These are phyloP conservation scores for Hyperoodon ampullatus DNA, from an alignment of 2,113 vertebrate species.

Conservation along the genomic window DNA sequence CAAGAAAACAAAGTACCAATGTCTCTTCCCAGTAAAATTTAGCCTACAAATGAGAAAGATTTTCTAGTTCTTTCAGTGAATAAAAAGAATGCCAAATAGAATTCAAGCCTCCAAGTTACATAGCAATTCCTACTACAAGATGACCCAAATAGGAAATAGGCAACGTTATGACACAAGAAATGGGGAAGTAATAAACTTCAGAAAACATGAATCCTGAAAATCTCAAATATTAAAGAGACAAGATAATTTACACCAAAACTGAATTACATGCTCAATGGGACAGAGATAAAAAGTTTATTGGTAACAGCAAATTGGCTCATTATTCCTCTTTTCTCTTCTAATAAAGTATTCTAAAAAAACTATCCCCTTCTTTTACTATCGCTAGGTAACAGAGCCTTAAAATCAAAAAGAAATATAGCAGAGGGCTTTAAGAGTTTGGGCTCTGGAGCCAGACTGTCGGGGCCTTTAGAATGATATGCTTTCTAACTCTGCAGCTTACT, in stretches of 20 bases:
- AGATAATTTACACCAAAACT: not conserved
- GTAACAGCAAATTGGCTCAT: not conserved
- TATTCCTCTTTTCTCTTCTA: not conserved
- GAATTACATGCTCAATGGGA: not conserved
- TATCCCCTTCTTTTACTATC: not conserved
- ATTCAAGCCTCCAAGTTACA: not conserved
- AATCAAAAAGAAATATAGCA: not conserved
- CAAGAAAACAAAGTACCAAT: not conserved
- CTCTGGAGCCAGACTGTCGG: not conserved
- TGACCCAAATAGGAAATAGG: not conserved
- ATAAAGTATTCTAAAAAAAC: not conserved
- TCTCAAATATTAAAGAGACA: not conserved
- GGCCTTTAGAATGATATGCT: not conserved
- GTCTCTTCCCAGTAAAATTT: not conserved
- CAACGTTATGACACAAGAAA: constrained; percentile 1
- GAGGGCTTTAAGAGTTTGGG: not conserved
- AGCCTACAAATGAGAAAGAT: not conserved
- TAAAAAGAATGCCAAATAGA: constrained; percentile 12
- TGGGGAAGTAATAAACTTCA: not conserved
- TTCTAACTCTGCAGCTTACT: not conserved
- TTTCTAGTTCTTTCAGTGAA: constrained; percentile 16
- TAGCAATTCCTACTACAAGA: not conserved
- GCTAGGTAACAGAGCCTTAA: constrained; percentile 9
- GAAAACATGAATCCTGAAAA: not conserved
- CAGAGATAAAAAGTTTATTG: not conserved